These are phyloP conservation scores for Macroglossus sobrinus DNA, from an alignment of 2,113 vertebrate genomes.

Conservation along the genomic window DNA sequence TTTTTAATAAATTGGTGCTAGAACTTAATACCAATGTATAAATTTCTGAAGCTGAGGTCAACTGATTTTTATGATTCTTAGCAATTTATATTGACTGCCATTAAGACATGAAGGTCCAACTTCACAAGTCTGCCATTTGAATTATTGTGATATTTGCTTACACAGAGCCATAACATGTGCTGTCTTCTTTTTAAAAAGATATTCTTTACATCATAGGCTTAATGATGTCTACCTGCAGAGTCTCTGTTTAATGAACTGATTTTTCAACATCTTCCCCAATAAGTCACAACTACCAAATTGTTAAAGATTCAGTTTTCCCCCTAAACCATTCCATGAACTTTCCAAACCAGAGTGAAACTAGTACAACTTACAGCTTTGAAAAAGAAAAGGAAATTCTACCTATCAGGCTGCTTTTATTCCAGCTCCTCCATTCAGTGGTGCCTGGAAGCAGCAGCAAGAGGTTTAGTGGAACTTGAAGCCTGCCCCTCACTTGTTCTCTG, in stretches of 20 bases:
- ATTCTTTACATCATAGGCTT: not conserved
- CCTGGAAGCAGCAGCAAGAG: not conserved
- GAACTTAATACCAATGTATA: not conserved
- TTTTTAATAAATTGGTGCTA: not conserved
- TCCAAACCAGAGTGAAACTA: slow-evolving; percentile 26
- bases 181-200: not conserved
- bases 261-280: not conserved
- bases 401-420: not conserved
- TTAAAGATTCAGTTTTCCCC: not conserved
- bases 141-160: not conserved
- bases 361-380: not conserved
- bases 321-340: not conserved
- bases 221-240: not conserved
- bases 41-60: not conserved
- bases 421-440: not conserved
- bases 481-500: not conserved
- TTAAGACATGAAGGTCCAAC: not conserved
- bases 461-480: not conserved
- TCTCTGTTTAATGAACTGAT: not conserved
- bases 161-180: not conserved
- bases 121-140: not conserved
- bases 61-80: not conserved
- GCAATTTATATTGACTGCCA: not conserved
- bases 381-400: not conserved
- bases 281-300: not conserved